Conservation (phyloP, 2,113 vertebrate genomes). For the Stegostoma tigrinum region DNA sequence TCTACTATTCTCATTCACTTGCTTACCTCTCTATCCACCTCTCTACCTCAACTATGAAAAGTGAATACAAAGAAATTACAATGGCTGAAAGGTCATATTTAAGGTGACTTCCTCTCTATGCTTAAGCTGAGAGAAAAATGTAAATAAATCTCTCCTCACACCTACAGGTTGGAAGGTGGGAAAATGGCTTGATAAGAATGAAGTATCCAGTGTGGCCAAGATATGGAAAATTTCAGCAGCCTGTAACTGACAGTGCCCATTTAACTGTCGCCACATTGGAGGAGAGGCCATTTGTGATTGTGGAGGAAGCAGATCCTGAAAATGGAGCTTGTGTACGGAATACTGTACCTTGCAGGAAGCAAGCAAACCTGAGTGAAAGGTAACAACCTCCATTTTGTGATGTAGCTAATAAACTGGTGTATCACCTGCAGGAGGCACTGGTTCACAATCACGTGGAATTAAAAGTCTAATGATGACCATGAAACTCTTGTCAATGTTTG, state of each 20-base stretch:
- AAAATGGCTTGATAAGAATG: constrained; percentile 84
- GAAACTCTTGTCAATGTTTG: too few relatives aligned
- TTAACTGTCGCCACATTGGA: constrained; percentile 92
- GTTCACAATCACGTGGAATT: too few relatives aligned
- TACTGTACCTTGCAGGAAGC: constrained; percentile 89
- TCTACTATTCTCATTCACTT: too few relatives aligned
- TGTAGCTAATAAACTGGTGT: neutral
- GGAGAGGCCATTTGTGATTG: constrained; percentile 91
- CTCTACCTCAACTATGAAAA: too few relatives aligned
- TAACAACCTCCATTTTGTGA: constrained; percentile 48
- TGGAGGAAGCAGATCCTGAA: constrained; percentile 81
- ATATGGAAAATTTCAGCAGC: constrained; percentile 80
- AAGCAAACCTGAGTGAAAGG: constrained; percentile 83
- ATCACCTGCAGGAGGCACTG: neutral
- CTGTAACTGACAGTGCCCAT: constrained; percentile 80
- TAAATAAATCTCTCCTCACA: neutral
- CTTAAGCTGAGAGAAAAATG: neutral
- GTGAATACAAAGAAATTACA: too few relatives aligned
- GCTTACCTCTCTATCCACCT: too few relatives aligned
- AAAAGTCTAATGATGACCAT: too few relatives aligned
- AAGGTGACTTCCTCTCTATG: neutral
- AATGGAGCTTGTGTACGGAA: constrained; percentile 89
- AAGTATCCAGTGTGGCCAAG: constrained; percentile 95
- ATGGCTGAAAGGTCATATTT: too few relatives aligned
- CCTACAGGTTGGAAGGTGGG: constrained; percentile 81